Conservation (phyloP, 2,797 vertebrate species). For the Harpagifer antarcticus region DNA sequence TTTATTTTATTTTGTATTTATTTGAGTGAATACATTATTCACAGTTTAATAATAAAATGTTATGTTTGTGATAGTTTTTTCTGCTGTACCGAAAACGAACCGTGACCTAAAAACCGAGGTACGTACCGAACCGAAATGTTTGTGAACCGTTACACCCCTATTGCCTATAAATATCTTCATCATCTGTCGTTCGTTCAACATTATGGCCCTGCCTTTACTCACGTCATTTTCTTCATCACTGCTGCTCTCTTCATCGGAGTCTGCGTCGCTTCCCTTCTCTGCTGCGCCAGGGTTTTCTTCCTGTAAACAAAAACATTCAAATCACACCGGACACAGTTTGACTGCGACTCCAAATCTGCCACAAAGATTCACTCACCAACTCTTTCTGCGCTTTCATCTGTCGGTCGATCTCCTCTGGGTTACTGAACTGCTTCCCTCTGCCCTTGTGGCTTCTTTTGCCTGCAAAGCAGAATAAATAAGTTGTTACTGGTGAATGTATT, state of each 20-base stretch:
- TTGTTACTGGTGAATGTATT: background rate
- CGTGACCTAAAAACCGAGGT: too few relatives aligned
- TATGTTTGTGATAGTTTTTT: too few relatives aligned
- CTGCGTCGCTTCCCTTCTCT: slow-evolving; percentile 64
- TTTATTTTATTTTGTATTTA: too few relatives aligned
- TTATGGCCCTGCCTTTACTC: slow-evolving; percentile 23
- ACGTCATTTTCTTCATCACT: slow-evolving; percentile 84
- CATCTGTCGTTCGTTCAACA: background rate
- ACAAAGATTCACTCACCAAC: slow-evolving; percentile 67
- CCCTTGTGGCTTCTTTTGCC: slow-evolving; percentile 88
- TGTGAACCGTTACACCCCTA: too few relatives aligned
- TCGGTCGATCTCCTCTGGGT: slow-evolving; percentile 88
- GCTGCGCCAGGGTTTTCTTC: slow-evolving; percentile 80
- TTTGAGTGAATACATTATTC: too few relatives aligned
- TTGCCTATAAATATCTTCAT: too few relatives aligned
- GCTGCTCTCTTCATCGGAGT: slow-evolving; percentile 87
- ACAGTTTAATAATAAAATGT: too few relatives aligned
- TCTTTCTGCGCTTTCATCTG: slow-evolving; percentile 86
- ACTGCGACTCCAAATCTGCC: accelerated
- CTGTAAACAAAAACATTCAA: slow-evolving; percentile 63
- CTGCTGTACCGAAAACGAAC: too few relatives aligned
- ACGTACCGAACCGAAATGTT: too few relatives aligned
- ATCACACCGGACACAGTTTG: background rate
- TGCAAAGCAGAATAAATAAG: slow-evolving; percentile 40
- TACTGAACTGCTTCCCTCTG: slow-evolving; percentile 88